Percentiles rank a stretch among this genome's conserved stretches.
Conservation (phyloP, 2,797 vertebrate species). For the Nannoperca obscura region DNA sequence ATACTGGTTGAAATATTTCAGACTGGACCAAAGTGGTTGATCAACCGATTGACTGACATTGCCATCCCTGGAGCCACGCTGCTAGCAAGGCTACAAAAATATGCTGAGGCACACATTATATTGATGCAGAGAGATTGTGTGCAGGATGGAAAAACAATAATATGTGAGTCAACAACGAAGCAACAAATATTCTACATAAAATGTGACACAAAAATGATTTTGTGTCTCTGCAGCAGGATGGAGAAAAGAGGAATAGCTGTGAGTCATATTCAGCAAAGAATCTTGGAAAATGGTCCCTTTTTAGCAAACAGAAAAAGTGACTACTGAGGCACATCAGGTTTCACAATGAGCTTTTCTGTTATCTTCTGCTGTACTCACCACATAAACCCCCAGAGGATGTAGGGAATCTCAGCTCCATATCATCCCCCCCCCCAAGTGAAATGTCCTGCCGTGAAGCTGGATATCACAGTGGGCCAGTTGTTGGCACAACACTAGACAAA, state of each 20-base stretch:
- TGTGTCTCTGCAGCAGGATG: background rate
- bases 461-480: constrained; percentile 24
- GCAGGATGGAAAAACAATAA: background rate
- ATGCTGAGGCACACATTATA: background rate
- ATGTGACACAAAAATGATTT: background rate
- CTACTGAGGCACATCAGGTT: background rate
- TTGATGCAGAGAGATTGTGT: background rate
- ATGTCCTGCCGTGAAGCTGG: constrained; percentile 32
- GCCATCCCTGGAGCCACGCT: too few species aligned
- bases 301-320: background rate
- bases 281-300: background rate
- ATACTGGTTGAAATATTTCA: background rate
- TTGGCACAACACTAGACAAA: constrained; percentile 39
- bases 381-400: constrained; percentile 18
- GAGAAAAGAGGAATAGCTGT: background rate
- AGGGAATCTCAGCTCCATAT: constrained; percentile 14
- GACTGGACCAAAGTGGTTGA: background rate
- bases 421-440: constrained; percentile 17
- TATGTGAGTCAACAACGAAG: background rate
- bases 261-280: background rate
- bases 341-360: constrained; percentile 16
- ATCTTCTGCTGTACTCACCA: constrained; percentile 2
- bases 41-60: background rate
- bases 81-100: background rate
- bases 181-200: background rate